Conservation (phyloP, 37 sponge, comb jelly and placozoan species). For the Hexactinellida sp. region DNA sequence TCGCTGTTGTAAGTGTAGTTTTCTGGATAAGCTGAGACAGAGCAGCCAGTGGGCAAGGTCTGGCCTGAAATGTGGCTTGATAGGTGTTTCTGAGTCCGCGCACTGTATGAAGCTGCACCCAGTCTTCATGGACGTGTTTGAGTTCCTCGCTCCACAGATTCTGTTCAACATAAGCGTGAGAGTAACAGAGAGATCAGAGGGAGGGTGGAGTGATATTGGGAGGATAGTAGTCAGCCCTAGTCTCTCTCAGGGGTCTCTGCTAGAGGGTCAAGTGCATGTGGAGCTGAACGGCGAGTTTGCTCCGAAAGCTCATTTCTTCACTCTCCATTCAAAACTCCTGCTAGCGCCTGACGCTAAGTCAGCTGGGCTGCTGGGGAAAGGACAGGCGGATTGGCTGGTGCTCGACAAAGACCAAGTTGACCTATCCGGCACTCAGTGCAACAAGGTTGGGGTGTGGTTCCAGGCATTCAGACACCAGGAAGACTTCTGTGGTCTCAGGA, state of each 20-base stretch:
- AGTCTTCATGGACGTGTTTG: neutral
- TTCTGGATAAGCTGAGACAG: neutral
- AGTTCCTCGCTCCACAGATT: neutral
- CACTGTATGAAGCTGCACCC: neutral
- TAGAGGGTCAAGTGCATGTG: neutral
- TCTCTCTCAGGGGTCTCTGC: neutral
- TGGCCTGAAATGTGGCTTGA: neutral
- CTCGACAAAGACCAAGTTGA: neutral
- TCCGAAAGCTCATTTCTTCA: slow-evolving; percentile 1
- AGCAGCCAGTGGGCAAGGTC: neutral
- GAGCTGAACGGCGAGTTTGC: neutral
- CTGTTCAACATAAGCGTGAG: neutral
- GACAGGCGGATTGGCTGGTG: neutral
- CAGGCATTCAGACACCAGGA: slow-evolving; percentile 16
- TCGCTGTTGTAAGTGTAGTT: slow-evolving; percentile 1
- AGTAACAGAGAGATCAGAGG: neutral
- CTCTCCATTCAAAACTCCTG: slow-evolving; percentile 6
- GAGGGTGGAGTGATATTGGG: neutral
- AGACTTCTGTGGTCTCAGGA: neutral
- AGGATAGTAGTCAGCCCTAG: neutral
- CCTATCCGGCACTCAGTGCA: neutral
- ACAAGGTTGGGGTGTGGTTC: slow-evolving; percentile 6
- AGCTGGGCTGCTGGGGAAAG: neutral
- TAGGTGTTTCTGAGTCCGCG: neutral
- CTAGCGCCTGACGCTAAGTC: neutral